Evolutionary conservation across 2,888 invertebrate genomes (phyloP).

Genomic region (Ophioninae sp.): DNA sequence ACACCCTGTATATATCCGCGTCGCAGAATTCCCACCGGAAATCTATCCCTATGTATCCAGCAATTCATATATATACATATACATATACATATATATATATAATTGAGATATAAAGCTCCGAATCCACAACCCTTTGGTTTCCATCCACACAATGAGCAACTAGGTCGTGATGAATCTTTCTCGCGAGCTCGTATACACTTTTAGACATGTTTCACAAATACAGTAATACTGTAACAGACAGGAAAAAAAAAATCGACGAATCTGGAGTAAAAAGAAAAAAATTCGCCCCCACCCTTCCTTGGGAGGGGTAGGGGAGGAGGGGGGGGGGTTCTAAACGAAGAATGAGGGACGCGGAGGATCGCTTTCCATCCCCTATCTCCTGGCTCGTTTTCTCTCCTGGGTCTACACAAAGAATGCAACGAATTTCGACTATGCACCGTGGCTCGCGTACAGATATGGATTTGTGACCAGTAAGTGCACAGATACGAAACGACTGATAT

Average conservation of each 20-base stretch:
- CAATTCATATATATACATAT: constrained; percentile 6
- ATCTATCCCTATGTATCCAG: neutral
- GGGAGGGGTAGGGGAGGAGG: neutral
- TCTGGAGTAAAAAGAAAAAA: neutral
- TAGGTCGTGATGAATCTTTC: constrained; percentile 51
- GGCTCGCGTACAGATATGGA: constrained; percentile 11
- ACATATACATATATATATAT: constrained; percentile 26
- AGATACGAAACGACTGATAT: neutral
- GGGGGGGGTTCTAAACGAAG: constrained; percentile 1
- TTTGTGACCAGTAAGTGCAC: neutral
- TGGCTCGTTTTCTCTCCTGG: constrained; percentile 24
- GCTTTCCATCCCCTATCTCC: constrained; percentile 15
- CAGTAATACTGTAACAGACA: constrained; percentile 1
- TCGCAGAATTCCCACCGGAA: constrained; percentile 20
- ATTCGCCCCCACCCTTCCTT: too few relatives aligned
- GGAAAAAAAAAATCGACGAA: neutral
- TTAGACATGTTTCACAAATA: constrained; percentile 5
- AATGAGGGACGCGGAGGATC: constrained; percentile 9
- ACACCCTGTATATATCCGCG: neutral
- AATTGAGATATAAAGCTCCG: constrained; percentile 3
- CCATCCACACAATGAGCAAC: constrained; percentile 41
- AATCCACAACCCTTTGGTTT: constrained; percentile 34
- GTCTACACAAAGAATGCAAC: constrained; percentile 21
- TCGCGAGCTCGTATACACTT: constrained; percentile 32
- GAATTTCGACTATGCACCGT: constrained; percentile 1